Conservation (phyloP, 1,140 invertebrate genomes). For the Vollenhovia emeryi region DNA sequence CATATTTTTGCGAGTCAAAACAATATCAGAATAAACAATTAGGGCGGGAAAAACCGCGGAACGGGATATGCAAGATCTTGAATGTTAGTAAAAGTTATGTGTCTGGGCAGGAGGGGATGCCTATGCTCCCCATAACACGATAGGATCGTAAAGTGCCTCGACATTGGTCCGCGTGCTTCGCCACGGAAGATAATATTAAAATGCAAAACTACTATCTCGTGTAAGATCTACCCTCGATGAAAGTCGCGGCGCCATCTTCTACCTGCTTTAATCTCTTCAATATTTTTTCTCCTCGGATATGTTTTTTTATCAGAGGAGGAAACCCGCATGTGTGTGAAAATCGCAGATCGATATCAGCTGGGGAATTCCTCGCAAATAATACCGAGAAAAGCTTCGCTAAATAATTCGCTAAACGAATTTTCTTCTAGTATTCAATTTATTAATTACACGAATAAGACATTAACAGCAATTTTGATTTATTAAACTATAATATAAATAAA, state of each 20-base stretch:
- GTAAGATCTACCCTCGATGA: constrained; percentile 32
- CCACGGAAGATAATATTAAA: constrained; percentile 41
- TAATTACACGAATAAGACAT: neutral
- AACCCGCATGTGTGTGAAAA: constrained; percentile 9
- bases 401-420: neutral
- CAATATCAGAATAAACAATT: constrained; percentile 18
- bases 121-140: constrained; percentile 9
- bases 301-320: neutral
- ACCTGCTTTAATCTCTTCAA: neutral
- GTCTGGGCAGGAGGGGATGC: neutral
- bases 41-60: neutral
- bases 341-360: neutral
- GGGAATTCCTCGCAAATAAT: neutral
- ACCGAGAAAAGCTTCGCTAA: neutral
- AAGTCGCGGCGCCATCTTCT: neutral
- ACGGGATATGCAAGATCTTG: constrained; percentile 4
- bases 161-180: constrained; percentile 20
- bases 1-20: neutral
- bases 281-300: neutral
- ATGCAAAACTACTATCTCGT: constrained; percentile 49
- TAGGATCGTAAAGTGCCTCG: constrained; percentile 42
- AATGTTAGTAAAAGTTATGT: constrained; percentile 31
- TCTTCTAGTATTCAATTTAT: constrained; percentile 6
- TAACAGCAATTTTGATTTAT: neutral
- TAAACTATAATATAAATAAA: neutral